Percentiles rank a stretch among this genome's conserved stretches.
phyloP scores from a whole-genome alignment of 2,113 vertebrate genomes.

The Syrmaticus mikado region DNA sequence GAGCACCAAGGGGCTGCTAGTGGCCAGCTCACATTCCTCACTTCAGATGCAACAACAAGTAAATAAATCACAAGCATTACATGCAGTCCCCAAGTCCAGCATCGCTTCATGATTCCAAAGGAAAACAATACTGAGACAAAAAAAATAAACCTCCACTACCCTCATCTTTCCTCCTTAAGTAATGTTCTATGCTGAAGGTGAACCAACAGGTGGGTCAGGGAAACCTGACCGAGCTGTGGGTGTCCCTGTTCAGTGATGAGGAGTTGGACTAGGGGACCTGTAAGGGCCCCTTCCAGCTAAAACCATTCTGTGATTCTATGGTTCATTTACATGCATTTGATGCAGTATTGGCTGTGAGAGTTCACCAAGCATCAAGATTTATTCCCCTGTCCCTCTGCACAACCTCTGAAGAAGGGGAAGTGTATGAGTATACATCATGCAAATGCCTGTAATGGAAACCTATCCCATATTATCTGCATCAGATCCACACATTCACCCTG shows the following conservation, averaged over 20 bases:
- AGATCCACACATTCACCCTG: background rate
- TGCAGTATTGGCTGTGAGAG: accelerated
- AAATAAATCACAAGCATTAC: background rate
- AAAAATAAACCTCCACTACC: background rate
- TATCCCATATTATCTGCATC: background rate
- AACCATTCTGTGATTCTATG: background rate
- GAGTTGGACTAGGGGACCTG: too few species aligned
- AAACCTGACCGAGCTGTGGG: too few species aligned
- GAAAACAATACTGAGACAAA: background rate
- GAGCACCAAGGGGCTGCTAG: constrained; percentile 38
- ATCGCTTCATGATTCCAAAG: background rate
- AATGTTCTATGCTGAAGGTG: background rate
- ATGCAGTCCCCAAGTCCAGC: accelerated
- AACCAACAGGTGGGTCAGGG: background rate
- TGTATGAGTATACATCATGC: background rate
- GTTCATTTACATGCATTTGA: background rate
- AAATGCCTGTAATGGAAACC: constrained; percentile 18
- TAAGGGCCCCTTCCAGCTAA: too few species aligned
- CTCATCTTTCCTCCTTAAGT: background rate
- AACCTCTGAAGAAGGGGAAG: background rate
- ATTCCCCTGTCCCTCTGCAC: background rate
- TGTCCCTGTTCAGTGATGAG: too few species aligned
- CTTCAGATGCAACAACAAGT: background rate
- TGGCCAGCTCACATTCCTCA: background rate
- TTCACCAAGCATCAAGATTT: constrained; percentile 38